phyloP scores from a whole-genome alignment of 2,113 vertebrate genomes.

The Clarias macrocephalus region DNA sequence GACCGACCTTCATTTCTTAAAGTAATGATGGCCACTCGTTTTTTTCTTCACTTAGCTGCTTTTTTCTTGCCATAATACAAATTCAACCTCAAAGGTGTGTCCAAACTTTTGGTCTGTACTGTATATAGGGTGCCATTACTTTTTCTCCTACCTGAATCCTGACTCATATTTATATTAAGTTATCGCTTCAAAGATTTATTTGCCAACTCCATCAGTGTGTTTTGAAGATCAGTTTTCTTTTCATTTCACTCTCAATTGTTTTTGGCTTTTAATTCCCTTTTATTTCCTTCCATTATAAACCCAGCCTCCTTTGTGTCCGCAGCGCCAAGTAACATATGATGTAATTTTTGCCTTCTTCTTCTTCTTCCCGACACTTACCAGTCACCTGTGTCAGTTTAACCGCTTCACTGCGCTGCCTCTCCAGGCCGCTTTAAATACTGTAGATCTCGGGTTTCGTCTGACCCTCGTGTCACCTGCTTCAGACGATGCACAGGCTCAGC shows the following conservation, averaged over 20 bases:
- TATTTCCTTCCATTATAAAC: slow-evolving; percentile 5
- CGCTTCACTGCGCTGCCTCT: neutral
- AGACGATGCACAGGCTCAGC: neutral
- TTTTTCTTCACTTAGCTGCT: too few relatives aligned
- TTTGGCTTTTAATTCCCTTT: neutral
- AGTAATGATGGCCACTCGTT: too few relatives aligned
- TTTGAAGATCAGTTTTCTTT: neutral
- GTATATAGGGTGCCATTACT: neutral
- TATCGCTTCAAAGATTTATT: neutral
- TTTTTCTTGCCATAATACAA: too few relatives aligned
- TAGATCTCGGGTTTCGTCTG: slow-evolving; percentile 29
- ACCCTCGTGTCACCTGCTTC: slow-evolving; percentile 28
- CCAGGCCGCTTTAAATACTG: slow-evolving; percentile 9
- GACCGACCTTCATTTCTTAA: too few relatives aligned
- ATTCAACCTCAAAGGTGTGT: too few relatives aligned
- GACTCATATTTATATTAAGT: too few relatives aligned
- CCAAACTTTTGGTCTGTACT: too few relatives aligned
- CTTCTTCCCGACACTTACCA: neutral
- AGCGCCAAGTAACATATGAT: slow-evolving; percentile 35
- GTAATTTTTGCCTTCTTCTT: neutral
- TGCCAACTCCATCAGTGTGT: neutral
- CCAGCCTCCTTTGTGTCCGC: slow-evolving; percentile 1
- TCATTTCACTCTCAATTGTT: neutral
- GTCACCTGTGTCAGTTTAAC: slow-evolving; percentile 32
- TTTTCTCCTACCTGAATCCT: neutral